Evolutionary conservation across 2,888 invertebrate species (phyloP).

Genomic region (Blastobasis lacticolella): DNA sequence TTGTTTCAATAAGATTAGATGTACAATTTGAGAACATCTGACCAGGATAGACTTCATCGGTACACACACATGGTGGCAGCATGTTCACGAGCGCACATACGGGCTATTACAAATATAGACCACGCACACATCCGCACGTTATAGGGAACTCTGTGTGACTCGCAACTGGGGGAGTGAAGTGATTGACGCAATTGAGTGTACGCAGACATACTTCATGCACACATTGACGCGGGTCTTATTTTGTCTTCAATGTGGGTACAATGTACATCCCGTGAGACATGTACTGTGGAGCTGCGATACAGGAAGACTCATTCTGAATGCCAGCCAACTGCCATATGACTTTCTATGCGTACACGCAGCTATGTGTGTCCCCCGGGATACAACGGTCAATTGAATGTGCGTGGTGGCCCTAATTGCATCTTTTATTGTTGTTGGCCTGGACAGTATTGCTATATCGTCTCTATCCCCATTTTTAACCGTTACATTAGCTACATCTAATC

Average conservation of each 20-base stretch:
- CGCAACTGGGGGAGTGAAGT: conserved; percentile 41
- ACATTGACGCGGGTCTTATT: conserved; percentile 52
- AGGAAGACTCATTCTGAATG: conserved; percentile 57
- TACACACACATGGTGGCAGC: conserved; percentile 61
- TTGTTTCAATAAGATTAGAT: neutral
- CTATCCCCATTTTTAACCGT: too few species aligned
- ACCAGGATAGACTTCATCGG: conserved; percentile 64
- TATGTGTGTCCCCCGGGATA: too few species aligned
- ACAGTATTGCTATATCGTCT: neutral
- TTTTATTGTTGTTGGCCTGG: neutral
- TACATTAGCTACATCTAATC: too few species aligned
- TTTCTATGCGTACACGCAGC: too few species aligned
- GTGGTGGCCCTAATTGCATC: too few species aligned
- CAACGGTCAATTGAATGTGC: too few species aligned
- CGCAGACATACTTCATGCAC: conserved; percentile 29
- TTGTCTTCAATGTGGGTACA: conserved; percentile 50
- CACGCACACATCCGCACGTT: conserved; percentile 41
- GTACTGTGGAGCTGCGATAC: conserved; percentile 45
- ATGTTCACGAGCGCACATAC: conserved; percentile 53
- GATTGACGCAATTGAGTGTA: conserved; percentile 61
- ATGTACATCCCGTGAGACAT: conserved; percentile 60
- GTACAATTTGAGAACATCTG: conserved; percentile 51
- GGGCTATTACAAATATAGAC: conserved; percentile 61
- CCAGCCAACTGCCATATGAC: conserved; percentile 30
- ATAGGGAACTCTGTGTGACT: conserved; percentile 41